Percentiles rank a stretch among this genome's conserved stretches.
These are phyloP conservation scores for Sitta carolinensis DNA, from an alignment of 2,797 vertebrate genomes.

Conservation along the genomic window DNA sequence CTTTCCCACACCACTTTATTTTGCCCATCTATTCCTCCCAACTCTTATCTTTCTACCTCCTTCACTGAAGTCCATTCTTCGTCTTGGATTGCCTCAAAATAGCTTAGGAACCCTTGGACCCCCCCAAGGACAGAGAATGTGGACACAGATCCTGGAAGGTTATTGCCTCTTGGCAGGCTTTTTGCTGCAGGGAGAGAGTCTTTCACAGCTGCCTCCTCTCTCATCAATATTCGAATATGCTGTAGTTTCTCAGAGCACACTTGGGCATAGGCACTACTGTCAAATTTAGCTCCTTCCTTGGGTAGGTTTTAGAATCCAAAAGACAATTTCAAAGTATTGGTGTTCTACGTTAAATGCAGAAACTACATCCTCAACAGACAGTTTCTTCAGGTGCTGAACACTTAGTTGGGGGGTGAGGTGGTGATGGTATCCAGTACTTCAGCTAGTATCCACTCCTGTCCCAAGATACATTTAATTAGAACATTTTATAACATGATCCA, in stretches of 20 bases:
- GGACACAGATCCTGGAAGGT: neutral
- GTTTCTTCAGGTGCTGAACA: neutral
- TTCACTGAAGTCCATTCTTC: neutral
- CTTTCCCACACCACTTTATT: neutral
- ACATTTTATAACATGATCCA: neutral
- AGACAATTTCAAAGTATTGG: neutral
- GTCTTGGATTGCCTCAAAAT: neutral
- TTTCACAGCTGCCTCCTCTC: neutral
- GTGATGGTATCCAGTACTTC: neutral
- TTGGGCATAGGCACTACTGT: neutral
- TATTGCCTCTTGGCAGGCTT: neutral
- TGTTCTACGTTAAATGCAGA: neutral
- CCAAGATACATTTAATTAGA: neutral
- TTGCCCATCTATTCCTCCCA: neutral
- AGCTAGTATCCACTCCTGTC: neutral
- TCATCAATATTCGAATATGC: neutral
- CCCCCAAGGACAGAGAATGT: neutral
- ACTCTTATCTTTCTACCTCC: neutral
- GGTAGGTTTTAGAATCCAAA: neutral
- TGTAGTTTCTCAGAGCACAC: neutral
- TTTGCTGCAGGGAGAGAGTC: neutral
- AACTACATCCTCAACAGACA: neutral
- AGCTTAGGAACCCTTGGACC: neutral
- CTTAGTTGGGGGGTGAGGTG: accelerated
- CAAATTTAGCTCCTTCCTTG: neutral